Evolutionary conservation across 2,797 vertebrate genomes (phyloP), one percentile per base, ranked within the genome.

Genomic region (Schizopygopsis pylzovi): DNA sequence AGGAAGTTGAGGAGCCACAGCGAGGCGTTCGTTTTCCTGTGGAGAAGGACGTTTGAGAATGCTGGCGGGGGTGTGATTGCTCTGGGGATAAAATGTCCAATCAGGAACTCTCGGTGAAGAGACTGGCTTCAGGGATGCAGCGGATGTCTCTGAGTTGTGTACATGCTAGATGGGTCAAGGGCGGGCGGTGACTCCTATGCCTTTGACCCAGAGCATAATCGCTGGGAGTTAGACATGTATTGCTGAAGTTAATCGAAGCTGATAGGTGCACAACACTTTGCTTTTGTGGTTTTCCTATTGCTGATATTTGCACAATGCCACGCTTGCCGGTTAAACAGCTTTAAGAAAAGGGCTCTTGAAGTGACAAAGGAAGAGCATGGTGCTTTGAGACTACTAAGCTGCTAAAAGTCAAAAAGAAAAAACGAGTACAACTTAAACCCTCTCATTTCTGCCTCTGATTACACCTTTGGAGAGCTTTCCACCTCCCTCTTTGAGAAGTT

Each of bases 361-460:
- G 63, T 15, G 33, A 81, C 85, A 88, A 88, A 81, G 49, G 80
- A 81, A 78, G 45, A 73, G 71, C 56, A 54, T 20, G 56, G 12
- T 45, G 75, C 84, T 81, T 85, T 73, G 83, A 90, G 85, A 18
- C 59, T 43, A 75, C 73, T 76, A 75, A 85, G 54, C 78, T 67
- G 79, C 79, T 77, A 63, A 81, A 87, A 68, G 82, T 81, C 47
- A 70, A 83, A 87, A 85, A 41, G 78, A 65, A 81, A 86, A 85
- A 78, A 28, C 12, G 43, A 63, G 76, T 18, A 47, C 13, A 20
- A 78, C 63, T 72, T 76, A 63, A 77, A 87, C 83, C 83, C 85
- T 83, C 85, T 89, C 67, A 87, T 88, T 88, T 82, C 72, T 82
- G 65, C 87, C 85, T 84, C 56, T 82, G 87, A 88, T 88, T 88